phyloP scores from a whole-genome alignment of 2,888 invertebrate species.

The Omphaloscelis lunosa region DNA sequence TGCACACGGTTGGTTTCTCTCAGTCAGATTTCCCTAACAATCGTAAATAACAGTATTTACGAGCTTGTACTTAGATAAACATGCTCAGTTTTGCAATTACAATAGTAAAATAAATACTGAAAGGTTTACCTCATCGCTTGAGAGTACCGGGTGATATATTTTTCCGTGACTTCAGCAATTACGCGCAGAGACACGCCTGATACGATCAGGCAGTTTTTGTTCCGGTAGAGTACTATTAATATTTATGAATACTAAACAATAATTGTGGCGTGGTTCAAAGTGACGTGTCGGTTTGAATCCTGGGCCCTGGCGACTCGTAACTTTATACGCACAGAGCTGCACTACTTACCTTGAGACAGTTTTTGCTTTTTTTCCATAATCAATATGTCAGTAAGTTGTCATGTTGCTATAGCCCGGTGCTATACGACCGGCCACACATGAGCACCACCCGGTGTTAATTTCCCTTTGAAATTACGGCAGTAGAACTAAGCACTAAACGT shows the following conservation, averaged over 20 bases:
- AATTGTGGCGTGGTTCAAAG: slow-evolving; percentile 21
- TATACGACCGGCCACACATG: slow-evolving; percentile 58
- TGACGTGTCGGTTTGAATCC: slow-evolving; percentile 32
- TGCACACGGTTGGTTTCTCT: slow-evolving; percentile 46
- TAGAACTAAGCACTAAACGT: slow-evolving; percentile 31
- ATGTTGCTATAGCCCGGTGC: slow-evolving; percentile 61
- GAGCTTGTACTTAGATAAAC: slow-evolving; percentile 64
- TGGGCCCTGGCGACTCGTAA: slow-evolving; percentile 47
- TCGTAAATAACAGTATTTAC: slow-evolving; percentile 59
- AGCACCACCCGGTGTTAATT: slow-evolving; percentile 49
- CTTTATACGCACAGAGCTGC: slow-evolving; percentile 66
- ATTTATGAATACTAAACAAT: slow-evolving; percentile 32
- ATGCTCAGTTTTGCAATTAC: slow-evolving; percentile 60
- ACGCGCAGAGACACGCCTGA: slow-evolving; percentile 46
- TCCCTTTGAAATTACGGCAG: slow-evolving; percentile 44
- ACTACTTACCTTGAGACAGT: slow-evolving; percentile 79
- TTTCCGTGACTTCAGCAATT: slow-evolving; percentile 65
- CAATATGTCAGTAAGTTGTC: slow-evolving; percentile 69
- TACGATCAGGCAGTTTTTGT: slow-evolving; percentile 50
- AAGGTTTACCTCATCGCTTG: slow-evolving; percentile 59
- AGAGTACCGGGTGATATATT: slow-evolving; percentile 61
- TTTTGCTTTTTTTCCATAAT: slow-evolving; percentile 78
- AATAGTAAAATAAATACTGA: slow-evolving; percentile 62
- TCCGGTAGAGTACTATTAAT: slow-evolving; percentile 36
- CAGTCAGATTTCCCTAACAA: slow-evolving; percentile 50